Evolutionary conservation across 2,888 invertebrate genomes (phyloP), one percentile per base, ranked within the genome.

Genomic region (Endomychus coccineus): DNA sequence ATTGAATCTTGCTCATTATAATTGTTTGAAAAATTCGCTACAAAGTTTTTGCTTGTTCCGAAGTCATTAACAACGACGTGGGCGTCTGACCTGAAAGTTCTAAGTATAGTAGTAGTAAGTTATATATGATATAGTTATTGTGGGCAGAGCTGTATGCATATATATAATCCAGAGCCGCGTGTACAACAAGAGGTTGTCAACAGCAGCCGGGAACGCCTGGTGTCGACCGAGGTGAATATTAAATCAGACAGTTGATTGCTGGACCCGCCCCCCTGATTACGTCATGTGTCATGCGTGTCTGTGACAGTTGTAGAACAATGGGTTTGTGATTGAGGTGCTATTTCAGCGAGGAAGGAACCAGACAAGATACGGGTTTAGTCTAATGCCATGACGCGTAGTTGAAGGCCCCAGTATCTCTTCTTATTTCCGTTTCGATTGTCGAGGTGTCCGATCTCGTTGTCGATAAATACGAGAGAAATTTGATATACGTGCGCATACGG

Each of bases 201-300:
- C 59, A 56, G 56, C 60, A 60, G 59, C 54, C 46, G 49, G 55
- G 57, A 53, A 58, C 58, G 57, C 55, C 56, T 55, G 58, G 55
- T 53, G 55, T 55, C 54, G n/a, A n/a, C n/a, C 54, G 58, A 59
- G 59, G 60, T 62, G 64, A 62, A 64, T 64, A 64, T 62, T 61
- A 64, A 64, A 64, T 64, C 64, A 64, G 62, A 61, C 61, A 58
- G 56, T 60, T 64, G 64, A 64, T 64, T 64, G 62, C 62, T 54
- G 58, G 59, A 56, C 59, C 56, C 62, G 61, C 64, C 64, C 58
- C 61, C 56, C 56, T 55, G 58, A 62, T 62, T 61, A 63, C 60
- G 61, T 64, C 62, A 63, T 62, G 59, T 62, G 62, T 62, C 63
- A 61, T 58, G 59, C 56, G 59, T 61, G 61, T 51, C 57, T 49